Base-by-base conservation (phyloP, 1,140 invertebrate genomes). In the Pomacea maculata region DNA sequence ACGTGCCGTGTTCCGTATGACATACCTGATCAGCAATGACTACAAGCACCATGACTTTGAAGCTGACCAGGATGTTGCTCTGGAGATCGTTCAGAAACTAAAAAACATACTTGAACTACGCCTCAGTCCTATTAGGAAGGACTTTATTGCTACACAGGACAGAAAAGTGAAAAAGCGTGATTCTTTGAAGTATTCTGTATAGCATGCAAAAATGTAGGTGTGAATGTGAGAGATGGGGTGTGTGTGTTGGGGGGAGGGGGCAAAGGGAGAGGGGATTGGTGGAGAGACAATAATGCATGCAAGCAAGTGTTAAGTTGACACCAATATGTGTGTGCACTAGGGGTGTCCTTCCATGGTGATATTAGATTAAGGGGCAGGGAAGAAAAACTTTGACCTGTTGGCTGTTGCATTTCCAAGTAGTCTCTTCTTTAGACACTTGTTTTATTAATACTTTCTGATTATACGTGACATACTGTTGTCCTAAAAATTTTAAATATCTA, bases 41-140 rank as follows among this genome's bases (percentile, higher is more conserved):
- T 97, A 96, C 87, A 96, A 97, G 90, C 94, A 95, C 88, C 95
- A 96, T 80, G 95, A 97, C 88, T 97, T 97, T 89, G 96, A 97
- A 92, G 94, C 95, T 34, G 95, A 97, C 82, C 92, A 94, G 21
- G 92, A 92, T 15, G 94, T 93, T 4, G 95, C 95, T 14, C 93
- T 95, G 85, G 95, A 96, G 91, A 97, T 98, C 55, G 95, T 97
- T 8, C 94, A 95, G 79, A 97, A 97, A 93, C 93, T 97, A 5
- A 97, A 96, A 91, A 94, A 96, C 79, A 97, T 97, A 82, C 89
- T 98, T 78, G 95, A 97, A 85, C 92, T 97, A 81, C 92, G 95
- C 80, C 95, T 95, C 45, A 96, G 95, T 89, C 92, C 93, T 10
- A 94, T 94, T 71, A 92, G 96, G 63, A 95, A 95, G 86, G 96